A percentile compares a stretch with the other conserved stretches of the same genome.
Conservation (phyloP, 2,113 vertebrate species). For the Montifringilla adamsi region DNA sequence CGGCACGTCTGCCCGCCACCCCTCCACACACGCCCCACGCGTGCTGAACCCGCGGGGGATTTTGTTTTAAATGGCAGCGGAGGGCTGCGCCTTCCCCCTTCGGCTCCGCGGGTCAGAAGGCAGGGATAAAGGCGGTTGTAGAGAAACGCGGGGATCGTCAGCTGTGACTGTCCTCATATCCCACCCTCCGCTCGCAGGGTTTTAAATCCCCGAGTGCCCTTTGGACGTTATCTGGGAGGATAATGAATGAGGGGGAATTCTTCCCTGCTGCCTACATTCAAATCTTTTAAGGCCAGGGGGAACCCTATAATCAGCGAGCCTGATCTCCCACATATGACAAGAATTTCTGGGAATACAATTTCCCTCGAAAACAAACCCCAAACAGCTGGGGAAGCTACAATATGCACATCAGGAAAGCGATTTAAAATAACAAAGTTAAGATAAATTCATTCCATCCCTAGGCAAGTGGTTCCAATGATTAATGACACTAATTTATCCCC, state of each 20-base stretch:
- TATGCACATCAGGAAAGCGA: fast-evolving
- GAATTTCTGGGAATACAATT: not conserved
- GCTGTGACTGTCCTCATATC: not conserved
- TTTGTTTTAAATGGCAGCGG: not conserved
- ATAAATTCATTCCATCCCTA: not conserved
- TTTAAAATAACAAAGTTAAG: fast-evolving
- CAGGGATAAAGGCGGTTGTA: fast-evolving
- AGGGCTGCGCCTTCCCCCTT: not conserved
- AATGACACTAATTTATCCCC: not conserved
- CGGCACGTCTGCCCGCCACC: not conserved
- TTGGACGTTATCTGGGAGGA: not conserved
- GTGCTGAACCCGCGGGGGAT: not conserved
- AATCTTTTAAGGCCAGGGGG: not conserved
- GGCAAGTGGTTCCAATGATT: fast-evolving
- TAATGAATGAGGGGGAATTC: not conserved
- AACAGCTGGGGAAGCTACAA: not conserved
- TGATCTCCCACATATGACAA: not conserved
- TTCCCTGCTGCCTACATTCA: not conserved
- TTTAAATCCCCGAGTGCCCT: not conserved
- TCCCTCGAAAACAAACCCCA: not conserved
- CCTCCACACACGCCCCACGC: not conserved
- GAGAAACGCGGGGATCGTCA: fast-evolving
- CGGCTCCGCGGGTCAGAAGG: not conserved
- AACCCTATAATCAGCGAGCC: not conserved
- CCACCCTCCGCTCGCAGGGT: fast-evolving